These are phyloP conservation scores for Echinometra lucunter DNA, from an alignment of 53 echinoderm and acorn worm genomes.

Conservation along the genomic window DNA sequence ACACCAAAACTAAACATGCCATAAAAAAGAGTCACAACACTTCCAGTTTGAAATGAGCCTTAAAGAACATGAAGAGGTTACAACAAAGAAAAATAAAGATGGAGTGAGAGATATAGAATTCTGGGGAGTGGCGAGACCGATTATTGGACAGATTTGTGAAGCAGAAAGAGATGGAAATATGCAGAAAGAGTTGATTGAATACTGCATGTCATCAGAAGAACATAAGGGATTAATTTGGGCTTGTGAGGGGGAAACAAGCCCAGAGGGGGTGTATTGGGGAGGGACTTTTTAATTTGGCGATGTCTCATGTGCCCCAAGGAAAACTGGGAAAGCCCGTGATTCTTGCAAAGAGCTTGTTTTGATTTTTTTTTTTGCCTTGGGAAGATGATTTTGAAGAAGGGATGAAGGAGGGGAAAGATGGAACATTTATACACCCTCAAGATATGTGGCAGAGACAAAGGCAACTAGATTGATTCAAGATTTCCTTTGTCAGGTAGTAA, in stretches of 20 bases:
- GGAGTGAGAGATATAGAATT: background rate
- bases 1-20: background rate
- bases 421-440: background rate
- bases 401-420: background rate
- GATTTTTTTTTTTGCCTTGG: background rate
- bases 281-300: constrained; percentile 60
- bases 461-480: constrained; percentile 11
- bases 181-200: background rate
- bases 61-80: background rate
- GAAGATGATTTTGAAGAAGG: background rate
- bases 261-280: constrained; percentile 27
- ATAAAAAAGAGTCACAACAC: constrained; percentile 14
- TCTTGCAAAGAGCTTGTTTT: background rate
- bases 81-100: background rate
- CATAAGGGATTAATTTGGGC: constrained; percentile 31
- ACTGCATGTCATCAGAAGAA: constrained; percentile 4
- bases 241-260: background rate
- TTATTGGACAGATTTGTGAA: background rate
- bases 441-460: background rate
- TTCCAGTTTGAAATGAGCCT: constrained; percentile 1
- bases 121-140: background rate
- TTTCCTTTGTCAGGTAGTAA: background rate
- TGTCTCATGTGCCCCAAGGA: constrained; percentile 12
- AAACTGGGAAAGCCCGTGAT: constrained; percentile 42
- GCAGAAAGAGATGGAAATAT: background rate